Evolutionary conservation across 2,113 vertebrate species (phyloP).

Genomic region (Beaufortia kweichowensis): DNA sequence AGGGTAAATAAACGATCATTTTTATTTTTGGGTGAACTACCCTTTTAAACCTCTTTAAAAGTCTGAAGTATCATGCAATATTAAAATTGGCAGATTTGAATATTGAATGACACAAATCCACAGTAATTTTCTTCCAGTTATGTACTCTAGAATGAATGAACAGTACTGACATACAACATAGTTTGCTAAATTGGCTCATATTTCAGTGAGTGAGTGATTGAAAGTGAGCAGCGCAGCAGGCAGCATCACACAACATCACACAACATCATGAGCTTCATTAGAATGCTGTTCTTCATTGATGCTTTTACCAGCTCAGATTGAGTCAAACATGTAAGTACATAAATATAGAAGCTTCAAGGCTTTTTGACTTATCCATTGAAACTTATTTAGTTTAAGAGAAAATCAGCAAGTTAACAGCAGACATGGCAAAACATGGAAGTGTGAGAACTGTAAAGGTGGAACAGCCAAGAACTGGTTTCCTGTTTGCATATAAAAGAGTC

Average conservation of each 20-base stretch:
- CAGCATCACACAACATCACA: background rate
- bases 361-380: background rate
- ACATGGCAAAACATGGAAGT: background rate
- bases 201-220: constrained; percentile 8
- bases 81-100: no score
- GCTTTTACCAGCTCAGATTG: background rate
- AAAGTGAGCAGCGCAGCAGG: constrained; percentile 10
- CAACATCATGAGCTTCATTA: constrained; percentile 10
- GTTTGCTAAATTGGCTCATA: constrained; percentile 13
- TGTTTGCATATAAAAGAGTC: background rate
- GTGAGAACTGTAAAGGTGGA: background rate
- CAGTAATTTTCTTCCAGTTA: background rate
- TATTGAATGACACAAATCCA: background rate
- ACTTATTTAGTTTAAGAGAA: constrained; percentile 1
- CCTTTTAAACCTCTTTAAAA: no score
- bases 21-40: no score
- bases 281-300: constrained; percentile 6
- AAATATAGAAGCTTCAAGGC: background rate
- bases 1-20: no score
- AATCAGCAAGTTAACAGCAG: background rate
- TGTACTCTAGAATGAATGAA: background rate
- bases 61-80: no score
- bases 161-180: background rate
- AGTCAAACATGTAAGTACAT: background rate
- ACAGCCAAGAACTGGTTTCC: background rate